Evolutionary conservation across 1,140 invertebrate species (phyloP).

Genomic region (Zaprionus ghesquierei): DNA sequence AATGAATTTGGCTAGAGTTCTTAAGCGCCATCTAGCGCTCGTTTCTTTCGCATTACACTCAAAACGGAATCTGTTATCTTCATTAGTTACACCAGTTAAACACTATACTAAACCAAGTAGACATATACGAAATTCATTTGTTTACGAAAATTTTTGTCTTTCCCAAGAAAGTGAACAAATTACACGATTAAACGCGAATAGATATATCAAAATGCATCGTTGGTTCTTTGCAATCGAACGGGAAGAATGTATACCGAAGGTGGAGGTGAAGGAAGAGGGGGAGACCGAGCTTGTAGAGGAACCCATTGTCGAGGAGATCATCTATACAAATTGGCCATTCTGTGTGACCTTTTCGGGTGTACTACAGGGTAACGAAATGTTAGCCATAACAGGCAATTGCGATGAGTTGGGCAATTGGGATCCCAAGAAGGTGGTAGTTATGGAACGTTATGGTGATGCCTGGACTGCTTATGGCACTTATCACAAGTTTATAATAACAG

Average conservation of each 20-base stretch:
- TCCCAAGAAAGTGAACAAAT: background rate
- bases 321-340: conserved; percentile 56
- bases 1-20: background rate
- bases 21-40: background rate
- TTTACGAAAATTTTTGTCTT: background rate
- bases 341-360: conserved; percentile 19
- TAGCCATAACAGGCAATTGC: conserved; percentile 83
- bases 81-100: background rate
- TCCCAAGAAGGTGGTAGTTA: conserved; percentile 81
- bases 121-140: background rate
- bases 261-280: background rate
- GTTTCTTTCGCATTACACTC: background rate
- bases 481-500: conserved; percentile 82
- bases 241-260: conserved; percentile 35
- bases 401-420: conserved; percentile 83
- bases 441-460: conserved; percentile 63
- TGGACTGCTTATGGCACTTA: background rate
- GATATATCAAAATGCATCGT: conserved; percentile 54
- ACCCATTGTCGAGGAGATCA: background rate
- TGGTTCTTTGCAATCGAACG: conserved; percentile 72
- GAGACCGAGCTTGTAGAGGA: background rate
- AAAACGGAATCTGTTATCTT: background rate
- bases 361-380: conserved; percentile 73
- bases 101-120: background rate
- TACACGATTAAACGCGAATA: background rate